Base-by-base conservation (phyloP, 2,797 vertebrate genomes). In the Eospalax fontanierii region DNA sequence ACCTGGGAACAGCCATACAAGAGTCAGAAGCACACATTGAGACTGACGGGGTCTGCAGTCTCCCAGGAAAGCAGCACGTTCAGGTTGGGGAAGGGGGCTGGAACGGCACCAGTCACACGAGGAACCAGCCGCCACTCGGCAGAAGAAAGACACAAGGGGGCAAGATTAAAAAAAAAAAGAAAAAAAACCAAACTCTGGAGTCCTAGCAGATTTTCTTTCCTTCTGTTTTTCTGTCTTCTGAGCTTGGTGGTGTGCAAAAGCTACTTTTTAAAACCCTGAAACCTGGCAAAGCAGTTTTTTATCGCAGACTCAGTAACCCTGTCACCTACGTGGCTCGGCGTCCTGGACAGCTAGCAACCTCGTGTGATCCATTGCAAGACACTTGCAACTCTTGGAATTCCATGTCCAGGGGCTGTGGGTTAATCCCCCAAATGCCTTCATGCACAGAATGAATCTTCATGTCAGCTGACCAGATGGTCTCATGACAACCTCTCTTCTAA, bases 401-500 rank as follows among this genome's bases (percentile, higher is more conserved):
- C 24, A 35, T 35, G 71, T 63, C 73, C 21, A 0, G 4, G 38
- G 61, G 83, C n/a, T 71, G n/a, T 16, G 26, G 79, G 10, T 35
- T 40, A 30, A 11, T n/a, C 70, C 16, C 71, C 76, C 24, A 50
- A 61, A 71, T 1, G 59, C 50, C 12, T 59, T 46, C 59, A 70
- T 0, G 30, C 11, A 28, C 4, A 8, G 68, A 6, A 1, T 6
- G 9, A 35, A 57, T 59, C 59, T 66, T 87, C 40, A 4, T 0
- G 28, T n/a, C 2, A 6, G 65, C 1, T 0, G 22, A n/a, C 2
- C 22, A 74, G 73, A 7, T 70, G 80, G 26, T 70, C 57, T 83
- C 80, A 78, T 83, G 40, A 80, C 57, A 24, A n/a, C 7, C 61
- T 30, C 57, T 96, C 15, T 89, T 70, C 85, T 75, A 71, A 93